Evolutionary conservation across 2,113 vertebrate genomes (phyloP).

Genomic region (Puma concolor): DNA sequence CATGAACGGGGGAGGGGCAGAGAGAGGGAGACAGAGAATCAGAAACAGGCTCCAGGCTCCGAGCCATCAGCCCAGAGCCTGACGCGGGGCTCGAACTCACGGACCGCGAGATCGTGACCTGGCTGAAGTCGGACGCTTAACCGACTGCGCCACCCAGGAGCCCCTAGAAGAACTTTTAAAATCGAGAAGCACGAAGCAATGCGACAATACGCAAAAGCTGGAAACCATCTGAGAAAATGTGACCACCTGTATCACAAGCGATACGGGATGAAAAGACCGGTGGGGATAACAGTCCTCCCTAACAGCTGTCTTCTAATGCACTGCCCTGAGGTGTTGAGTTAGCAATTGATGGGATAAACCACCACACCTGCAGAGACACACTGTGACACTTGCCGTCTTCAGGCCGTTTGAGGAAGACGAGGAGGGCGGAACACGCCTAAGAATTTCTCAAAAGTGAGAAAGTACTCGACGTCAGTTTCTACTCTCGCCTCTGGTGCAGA

Average conservation of each 20-base stretch:
- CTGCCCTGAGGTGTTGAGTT: neutral
- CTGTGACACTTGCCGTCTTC: neutral
- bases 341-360: neutral
- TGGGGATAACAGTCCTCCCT: fast-evolving
- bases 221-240: neutral
- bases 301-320: neutral
- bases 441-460: constrained; percentile 41
- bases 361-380: neutral
- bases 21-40: too few species aligned
- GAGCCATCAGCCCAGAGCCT: too few species aligned
- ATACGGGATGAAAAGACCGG: neutral
- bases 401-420: neutral
- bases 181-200: neutral
- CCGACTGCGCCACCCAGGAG: too few species aligned
- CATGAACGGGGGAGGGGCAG: too few species aligned
- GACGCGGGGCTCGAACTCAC: too few species aligned
- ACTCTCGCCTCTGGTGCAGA: neutral
- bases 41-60: too few species aligned
- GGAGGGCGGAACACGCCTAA: neutral
- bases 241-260: neutral
- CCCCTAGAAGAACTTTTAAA: neutral
- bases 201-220: neutral
- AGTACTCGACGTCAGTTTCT: neutral
- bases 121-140: too few species aligned
- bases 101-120: too few species aligned